Percentiles rank a stretch among this genome's conserved stretches.
Conservation (phyloP, 2,113 vertebrate genomes). For the Rhea americana region DNA sequence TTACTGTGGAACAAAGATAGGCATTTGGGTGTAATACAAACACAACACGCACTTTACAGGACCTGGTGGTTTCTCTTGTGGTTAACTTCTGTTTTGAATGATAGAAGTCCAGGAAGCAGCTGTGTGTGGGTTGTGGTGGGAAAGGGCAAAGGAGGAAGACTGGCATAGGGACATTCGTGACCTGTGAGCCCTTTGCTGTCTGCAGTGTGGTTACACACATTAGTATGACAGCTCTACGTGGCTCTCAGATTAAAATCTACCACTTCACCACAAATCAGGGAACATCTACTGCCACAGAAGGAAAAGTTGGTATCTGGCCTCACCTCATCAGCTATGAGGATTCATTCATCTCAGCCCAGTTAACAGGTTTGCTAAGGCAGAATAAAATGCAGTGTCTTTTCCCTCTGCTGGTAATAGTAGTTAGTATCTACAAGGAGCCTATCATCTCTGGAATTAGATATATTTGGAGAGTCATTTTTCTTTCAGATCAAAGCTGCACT, state of each 20-base stretch:
- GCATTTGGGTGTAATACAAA: not conserved
- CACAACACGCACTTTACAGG: not conserved
- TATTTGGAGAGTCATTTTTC: not conserved
- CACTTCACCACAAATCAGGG: fast-evolving
- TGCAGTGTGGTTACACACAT: not conserved
- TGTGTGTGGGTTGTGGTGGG: not conserved
- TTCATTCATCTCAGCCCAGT: not conserved
- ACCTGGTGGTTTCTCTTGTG: not conserved
- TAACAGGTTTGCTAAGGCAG: not conserved
- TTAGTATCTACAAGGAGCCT: not conserved
- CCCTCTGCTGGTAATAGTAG: not conserved
- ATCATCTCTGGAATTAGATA: not conserved
- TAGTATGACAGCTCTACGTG: not conserved
- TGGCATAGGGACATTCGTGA: not conserved
- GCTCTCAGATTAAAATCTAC: not conserved
- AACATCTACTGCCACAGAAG: not conserved
- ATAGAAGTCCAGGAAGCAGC: not conserved
- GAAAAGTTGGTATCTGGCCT: not conserved
- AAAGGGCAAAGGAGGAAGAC: not conserved
- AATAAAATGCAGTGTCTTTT: not conserved
- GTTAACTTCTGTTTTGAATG: not conserved
- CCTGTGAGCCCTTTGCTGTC: not conserved
- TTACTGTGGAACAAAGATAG: not conserved
- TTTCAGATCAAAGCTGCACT: not conserved
- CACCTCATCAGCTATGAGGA: no score